phyloP scores from a whole-genome alignment of 2,113 vertebrate genomes.

The Sturnus vulgaris region DNA sequence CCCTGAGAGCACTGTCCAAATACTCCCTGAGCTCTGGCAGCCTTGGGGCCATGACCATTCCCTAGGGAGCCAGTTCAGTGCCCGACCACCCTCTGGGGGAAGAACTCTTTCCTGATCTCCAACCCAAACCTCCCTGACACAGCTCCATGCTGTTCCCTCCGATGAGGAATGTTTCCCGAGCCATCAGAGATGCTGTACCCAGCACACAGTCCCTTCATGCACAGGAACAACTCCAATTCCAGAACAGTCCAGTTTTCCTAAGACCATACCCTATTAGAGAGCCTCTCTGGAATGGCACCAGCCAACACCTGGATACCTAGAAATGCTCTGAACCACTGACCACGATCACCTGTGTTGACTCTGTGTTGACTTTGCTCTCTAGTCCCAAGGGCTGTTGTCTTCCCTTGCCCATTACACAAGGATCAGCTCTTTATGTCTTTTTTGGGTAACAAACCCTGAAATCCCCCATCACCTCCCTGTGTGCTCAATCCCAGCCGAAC shows the following conservation, averaged over 20 bases:
- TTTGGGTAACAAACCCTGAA: background rate
- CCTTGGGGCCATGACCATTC: too few relatives aligned
- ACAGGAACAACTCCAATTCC: background rate
- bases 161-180: background rate
- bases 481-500: background rate
- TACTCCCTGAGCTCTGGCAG: background rate
- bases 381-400: background rate
- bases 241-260: fast-evolving
- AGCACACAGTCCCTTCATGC: fast-evolving
- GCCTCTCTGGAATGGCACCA: background rate
- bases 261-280: background rate
- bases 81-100: background rate
- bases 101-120: background rate
- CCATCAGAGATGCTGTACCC: background rate
- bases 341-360: fast-evolving
- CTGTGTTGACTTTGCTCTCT: background rate
- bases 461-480: background rate
- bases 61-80: background rate
- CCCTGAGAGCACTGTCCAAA: background rate
- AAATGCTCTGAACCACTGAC: background rate
- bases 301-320: background rate
- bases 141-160: background rate
- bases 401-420: background rate
- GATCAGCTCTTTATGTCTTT: background rate
- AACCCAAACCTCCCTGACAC: background rate